Conservation (phyloP, 2,888 invertebrate genomes). For the Luperina nickerlii region DNA sequence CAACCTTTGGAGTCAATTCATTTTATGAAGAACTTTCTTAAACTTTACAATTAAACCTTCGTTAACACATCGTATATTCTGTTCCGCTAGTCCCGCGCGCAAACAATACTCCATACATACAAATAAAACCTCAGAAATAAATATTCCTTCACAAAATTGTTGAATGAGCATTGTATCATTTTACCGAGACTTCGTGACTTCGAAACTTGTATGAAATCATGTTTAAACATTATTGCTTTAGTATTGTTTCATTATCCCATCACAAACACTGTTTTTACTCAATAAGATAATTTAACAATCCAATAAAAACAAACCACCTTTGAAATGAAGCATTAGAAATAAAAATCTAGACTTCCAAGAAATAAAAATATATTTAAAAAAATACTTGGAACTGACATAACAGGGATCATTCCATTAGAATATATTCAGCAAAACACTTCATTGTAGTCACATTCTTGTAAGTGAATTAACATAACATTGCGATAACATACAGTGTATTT, state of each 20-base stretch:
- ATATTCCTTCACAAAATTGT: constrained; percentile 27
- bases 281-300: constrained; percentile 54
- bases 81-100: constrained; percentile 38
- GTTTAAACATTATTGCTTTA: constrained; percentile 51
- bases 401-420: constrained; percentile 41
- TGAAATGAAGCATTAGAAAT: constrained; percentile 47
- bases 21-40: constrained; percentile 29
- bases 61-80: constrained; percentile 36
- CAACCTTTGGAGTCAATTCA: constrained; percentile 40
- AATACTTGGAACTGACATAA: constrained; percentile 56
- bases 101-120: constrained; percentile 45
- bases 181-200: constrained; percentile 26
- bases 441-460: constrained; percentile 43
- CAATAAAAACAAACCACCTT: constrained; percentile 54
- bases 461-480: constrained; percentile 38
- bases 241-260: constrained; percentile 6
- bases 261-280: constrained; percentile 33
- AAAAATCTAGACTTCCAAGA: constrained; percentile 61
- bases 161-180: constrained; percentile 31
- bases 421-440: constrained; percentile 47
- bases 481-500: constrained; percentile 46
- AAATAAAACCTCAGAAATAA: constrained; percentile 50
- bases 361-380: constrained; percentile 57
- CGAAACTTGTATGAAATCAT: constrained; percentile 9
- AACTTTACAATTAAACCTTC: constrained; percentile 32